Evolutionary conservation across 2,113 vertebrate species (phyloP), one percentile per base, ranked within the genome.

Genomic region (Strigops habroptila): DNA sequence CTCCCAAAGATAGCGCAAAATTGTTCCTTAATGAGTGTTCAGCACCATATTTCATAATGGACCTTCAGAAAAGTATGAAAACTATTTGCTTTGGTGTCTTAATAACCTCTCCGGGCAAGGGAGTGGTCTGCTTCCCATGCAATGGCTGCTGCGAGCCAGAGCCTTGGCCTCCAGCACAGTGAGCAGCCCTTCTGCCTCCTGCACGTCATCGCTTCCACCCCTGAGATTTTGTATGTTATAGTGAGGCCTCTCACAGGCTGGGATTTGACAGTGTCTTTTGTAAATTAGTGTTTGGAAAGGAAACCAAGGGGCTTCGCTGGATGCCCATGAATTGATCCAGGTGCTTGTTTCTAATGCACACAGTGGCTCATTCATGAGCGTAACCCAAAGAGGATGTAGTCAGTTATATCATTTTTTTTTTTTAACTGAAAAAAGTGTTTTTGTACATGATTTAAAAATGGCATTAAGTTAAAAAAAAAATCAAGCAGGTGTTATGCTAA

Each of bases 311-410:
- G 31, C 93, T 95, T 95, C 43, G 5, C 95, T 97, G 96, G 97
- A 97, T 95, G 83, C 97, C 96, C 97, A 94, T 97, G 98, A 97
- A 73, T 96, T 97, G 79, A 81, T 92, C 97, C 98, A 98, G 97
- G 97, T 98, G 98, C 81, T 79, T 68, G 79, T 84, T 96, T 95
- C 94, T 96, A 57, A 84, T 81, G 63, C 78, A 95, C 68, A 52
- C 74, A 95, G 91, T 76, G 73, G 44, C 35, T 90, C 63, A 94
- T 67, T 82, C 93, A 91, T 73, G 83, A 94, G 84, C 27, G 4
- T 39, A 88, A 92, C 70, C 63, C 71, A n/a, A 76, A 94, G 79
- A 82, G 82, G 93, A 94, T 92, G 77, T 86, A 95, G 91, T 94
- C 82, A 3, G 82, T 86, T 95, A 28, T 89, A 79, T 51, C 24